A percentile compares a stretch with the other conserved stretches of the same genome.
Conservation (phyloP, 2,113 vertebrate genomes). For the Penelope pileata region DNA sequence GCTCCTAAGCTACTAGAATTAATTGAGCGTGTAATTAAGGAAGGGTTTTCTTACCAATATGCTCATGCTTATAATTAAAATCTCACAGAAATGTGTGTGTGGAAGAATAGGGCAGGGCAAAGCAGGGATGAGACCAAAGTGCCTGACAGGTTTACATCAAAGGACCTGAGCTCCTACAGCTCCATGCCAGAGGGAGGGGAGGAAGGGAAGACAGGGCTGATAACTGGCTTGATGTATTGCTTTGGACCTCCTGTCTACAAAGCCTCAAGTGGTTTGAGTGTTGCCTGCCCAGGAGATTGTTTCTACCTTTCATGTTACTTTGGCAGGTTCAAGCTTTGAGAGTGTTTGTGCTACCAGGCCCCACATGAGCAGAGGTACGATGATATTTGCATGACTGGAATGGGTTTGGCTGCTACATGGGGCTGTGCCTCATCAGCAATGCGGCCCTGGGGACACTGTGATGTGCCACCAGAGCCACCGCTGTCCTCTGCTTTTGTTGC, state of each 20-base stretch:
- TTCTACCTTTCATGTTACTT: slow-evolving; percentile 16
- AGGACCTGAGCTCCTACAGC: slow-evolving; percentile 25
- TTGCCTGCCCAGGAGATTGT: background rate
- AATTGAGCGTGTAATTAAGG: slow-evolving; percentile 68
- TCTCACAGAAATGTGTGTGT: slow-evolving; percentile 29
- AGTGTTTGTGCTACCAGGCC: background rate
- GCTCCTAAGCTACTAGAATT: slow-evolving; percentile 47
- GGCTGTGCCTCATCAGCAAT: background rate
- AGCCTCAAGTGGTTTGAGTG: slow-evolving; percentile 21
- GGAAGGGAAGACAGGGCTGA: slow-evolving; percentile 34
- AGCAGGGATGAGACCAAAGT: background rate
- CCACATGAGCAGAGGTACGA: rapidly evolving
- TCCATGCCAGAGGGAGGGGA: slow-evolving; percentile 55
- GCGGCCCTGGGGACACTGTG: background rate
- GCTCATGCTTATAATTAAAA: slow-evolving; percentile 65
- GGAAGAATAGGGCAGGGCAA: slow-evolving; percentile 48
- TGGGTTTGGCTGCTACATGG: background rate
- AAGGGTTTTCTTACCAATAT: slow-evolving; percentile 60
- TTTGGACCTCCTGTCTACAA: slow-evolving; percentile 59
- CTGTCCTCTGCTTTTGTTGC: background rate
- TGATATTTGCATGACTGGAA: background rate
- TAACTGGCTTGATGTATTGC: slow-evolving; percentile 25
- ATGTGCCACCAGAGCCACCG: background rate
- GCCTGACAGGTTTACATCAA: slow-evolving; percentile 66
- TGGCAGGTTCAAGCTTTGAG: slow-evolving; percentile 2